Conservation (phyloP, 2,113 vertebrate species). For the Phalacrocorax pelagicus region DNA sequence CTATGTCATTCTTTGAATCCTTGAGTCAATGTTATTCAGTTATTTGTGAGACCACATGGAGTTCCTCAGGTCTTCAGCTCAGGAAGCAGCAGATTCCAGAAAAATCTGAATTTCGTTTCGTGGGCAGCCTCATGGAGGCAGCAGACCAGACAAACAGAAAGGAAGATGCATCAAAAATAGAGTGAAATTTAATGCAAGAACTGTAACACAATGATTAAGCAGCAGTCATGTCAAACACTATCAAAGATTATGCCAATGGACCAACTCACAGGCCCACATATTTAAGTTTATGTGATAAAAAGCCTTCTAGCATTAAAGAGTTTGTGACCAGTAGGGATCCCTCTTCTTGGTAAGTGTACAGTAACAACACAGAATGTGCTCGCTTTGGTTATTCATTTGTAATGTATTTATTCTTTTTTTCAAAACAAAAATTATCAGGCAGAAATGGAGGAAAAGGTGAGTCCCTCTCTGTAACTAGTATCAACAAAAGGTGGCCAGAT, state of each 20-base stretch:
- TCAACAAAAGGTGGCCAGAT: not conserved
- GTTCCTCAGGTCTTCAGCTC: not conserved
- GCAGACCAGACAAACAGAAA: not conserved
- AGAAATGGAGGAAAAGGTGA: not conserved
- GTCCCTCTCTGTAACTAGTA: not conserved
- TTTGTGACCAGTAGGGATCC: not conserved
- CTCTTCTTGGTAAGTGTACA: not conserved
- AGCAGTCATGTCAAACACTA: not conserved
- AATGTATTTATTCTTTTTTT: not conserved
- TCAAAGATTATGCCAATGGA: not conserved
- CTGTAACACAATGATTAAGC: not conserved
- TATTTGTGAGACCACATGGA: not conserved
- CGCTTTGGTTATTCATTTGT: not conserved
- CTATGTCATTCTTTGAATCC: not conserved
- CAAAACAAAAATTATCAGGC: not conserved
- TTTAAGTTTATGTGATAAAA: not conserved
- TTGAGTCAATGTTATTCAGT: not conserved
- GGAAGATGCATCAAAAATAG: not conserved
- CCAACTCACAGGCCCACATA: not conserved
- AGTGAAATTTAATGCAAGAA: not conserved
- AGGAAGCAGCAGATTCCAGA: not conserved
- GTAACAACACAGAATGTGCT: not conserved
- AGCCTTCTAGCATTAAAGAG: not conserved
- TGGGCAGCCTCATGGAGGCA: not conserved
- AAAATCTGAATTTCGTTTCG: not conserved